Evolutionary conservation across 2,888 invertebrate genomes (phyloP).

Genomic region (Venusia cambrica): DNA sequence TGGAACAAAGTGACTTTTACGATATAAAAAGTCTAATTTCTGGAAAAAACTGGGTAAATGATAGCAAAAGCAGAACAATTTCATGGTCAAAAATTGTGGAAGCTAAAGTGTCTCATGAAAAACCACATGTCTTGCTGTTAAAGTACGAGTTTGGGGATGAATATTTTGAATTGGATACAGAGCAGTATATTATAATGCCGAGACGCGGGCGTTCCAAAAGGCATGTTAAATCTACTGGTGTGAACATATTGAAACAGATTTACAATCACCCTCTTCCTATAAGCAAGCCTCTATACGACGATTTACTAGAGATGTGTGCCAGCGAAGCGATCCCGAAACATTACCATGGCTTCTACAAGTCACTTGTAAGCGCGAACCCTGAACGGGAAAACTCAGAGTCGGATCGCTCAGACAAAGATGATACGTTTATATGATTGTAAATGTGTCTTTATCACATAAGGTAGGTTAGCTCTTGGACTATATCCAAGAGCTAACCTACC

Average conservation of each 20-base stretch:
- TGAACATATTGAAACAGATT: not conserved
- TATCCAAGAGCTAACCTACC: too few species aligned
- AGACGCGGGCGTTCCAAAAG: slow-evolving; percentile 1
- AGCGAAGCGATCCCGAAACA: not conserved
- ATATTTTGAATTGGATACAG: not conserved
- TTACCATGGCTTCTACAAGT: too few species aligned
- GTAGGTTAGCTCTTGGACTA: too few species aligned
- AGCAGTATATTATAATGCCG: not conserved
- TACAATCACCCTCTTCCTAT: not conserved
- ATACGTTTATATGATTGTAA: too few species aligned
- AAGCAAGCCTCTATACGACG: not conserved
- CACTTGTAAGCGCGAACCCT: not conserved
- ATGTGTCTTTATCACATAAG: too few species aligned
- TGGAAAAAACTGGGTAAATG: too few species aligned
- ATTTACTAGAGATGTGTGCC: too few species aligned
- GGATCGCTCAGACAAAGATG: too few species aligned
- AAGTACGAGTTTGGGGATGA: not conserved
- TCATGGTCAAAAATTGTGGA: too few species aligned
- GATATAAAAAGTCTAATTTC: too few species aligned
- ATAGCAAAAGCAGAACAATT: too few species aligned
- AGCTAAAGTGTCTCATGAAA: not conserved
- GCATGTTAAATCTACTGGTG: not conserved
- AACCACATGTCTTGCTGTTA: not conserved
- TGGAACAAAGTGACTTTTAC: too few species aligned
- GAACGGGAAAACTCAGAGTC: not conserved